Evolutionary conservation across 2,888 invertebrate genomes (phyloP).

Genomic region (Nephrotoma appendiculata): DNA sequence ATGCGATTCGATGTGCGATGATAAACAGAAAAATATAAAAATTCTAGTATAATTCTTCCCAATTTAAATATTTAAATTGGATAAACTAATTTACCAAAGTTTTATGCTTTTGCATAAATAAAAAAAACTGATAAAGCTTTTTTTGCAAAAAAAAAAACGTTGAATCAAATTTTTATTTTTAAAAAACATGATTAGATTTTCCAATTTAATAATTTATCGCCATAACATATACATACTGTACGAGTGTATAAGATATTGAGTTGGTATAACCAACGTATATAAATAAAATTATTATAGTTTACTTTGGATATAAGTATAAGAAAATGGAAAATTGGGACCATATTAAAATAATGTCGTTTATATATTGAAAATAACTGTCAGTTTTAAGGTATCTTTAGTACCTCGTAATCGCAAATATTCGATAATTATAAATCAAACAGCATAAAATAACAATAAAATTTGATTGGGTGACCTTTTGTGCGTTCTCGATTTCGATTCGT

Average conservation of each 20-base stretch:
- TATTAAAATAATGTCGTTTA: neutral
- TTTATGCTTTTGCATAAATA: neutral
- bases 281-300: neutral
- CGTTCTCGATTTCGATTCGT: neutral
- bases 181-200: neutral
- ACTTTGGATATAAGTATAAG: too few species aligned
- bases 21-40: neutral
- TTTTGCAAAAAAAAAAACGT: neutral
- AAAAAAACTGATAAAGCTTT: neutral
- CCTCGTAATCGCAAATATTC: neutral
- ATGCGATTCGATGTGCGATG: neutral
- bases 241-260: neutral
- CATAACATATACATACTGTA: neutral
- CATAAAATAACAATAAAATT: neutral
- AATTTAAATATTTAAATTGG: neutral
- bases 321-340: neutral
- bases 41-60: neutral
- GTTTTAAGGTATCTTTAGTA: neutral
- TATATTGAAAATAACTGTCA: neutral
- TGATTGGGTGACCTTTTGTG: neutral
- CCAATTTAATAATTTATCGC: neutral
- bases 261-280: neutral
- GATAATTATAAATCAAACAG: neutral
- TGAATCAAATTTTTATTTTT: neutral
- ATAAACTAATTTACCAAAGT: neutral